These are phyloP conservation scores for Entomobrya proxima DNA, from an alignment of 2,888 invertebrate species.

Conservation along the genomic window DNA sequence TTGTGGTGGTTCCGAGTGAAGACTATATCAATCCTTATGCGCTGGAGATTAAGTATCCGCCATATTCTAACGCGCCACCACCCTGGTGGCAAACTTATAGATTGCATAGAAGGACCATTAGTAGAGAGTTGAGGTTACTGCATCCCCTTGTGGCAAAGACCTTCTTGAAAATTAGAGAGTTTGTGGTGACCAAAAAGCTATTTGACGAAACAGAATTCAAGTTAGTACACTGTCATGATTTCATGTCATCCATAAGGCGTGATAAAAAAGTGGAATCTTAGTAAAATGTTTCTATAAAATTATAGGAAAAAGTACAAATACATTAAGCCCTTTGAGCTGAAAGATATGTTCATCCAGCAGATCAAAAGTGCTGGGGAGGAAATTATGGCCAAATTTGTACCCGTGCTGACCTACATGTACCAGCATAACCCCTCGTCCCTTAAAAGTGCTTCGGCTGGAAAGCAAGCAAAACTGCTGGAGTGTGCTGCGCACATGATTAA, in stretches of 20 bases:
- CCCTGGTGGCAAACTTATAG: conserved; percentile 70
- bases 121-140: conserved; percentile 58
- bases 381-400: conserved; percentile 67
- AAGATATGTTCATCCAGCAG: conserved; percentile 67
- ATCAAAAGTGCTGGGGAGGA: conserved; percentile 70
- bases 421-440: conserved; percentile 59
- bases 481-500: conserved; percentile 71
- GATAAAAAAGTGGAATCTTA: no score
- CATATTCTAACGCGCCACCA: conserved; percentile 63
- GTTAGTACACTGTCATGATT: no score
- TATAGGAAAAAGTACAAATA: conserved; percentile 38
- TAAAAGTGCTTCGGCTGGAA: conserved; percentile 34
- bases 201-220: conserved; percentile 65
- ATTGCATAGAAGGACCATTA: conserved; percentile 40
- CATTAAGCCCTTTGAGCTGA: conserved; percentile 71
- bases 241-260: no score
- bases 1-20: conserved; percentile 66
- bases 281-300: not conserved
- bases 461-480: conserved; percentile 64
- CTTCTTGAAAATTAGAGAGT: conserved; percentile 70
- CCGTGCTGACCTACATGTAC: conserved; percentile 61
- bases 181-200: conserved; percentile 64
- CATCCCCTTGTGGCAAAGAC: conserved; percentile 70
- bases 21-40: conserved; percentile 67
- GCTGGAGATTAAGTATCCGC: conserved; percentile 68